Evolutionary conservation across 30 jellyfish, hydroid and myxozoan species (phyloP), one percentile per base, ranked within the genome.

Genomic region (Turritopsis rubra): DNA sequence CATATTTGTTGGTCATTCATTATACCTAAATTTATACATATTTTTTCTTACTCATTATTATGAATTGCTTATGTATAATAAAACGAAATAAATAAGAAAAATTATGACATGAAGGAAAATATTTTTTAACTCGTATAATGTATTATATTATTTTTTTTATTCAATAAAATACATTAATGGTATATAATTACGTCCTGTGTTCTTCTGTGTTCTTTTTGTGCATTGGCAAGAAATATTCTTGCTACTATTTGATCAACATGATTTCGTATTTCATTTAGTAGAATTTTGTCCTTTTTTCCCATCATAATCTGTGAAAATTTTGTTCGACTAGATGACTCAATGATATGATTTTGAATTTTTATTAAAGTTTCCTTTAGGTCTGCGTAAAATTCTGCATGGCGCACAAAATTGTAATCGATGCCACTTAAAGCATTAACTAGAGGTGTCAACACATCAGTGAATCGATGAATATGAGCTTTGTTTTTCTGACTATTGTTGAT

Each of bases 391-490:
- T 90, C 97, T 28, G 97, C 95, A 21, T 83, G 60, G 18, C 97
- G 85, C 60, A 90, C 83, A 76, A 85, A 82, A 79, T 81, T 74
- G 78, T 81, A 85, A 71, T 90, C 95, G 71, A 83, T 79, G 54
- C 97, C 97, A 31, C 78, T 85, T 65, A 90, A 88, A 22, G 97
- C 95, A 70, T 90, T 85, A 75, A 90, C 84, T 54, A 90, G 72
- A 25, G 84, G 89, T 80, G 81, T 87, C 22, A 87, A 66, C 18
- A 86, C 82, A 66, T 73, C 72, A 31, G 87, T 54, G 87, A 84
- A 89, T 83, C 81, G 80, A 53, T 79, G 89, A 1, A 85, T 88
- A 53, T 89, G 94, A 1, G 86, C 84, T 66, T 89, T 89, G 70
- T 89, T 89, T 85, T 89, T 90, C 88, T 89, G 85, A 28, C 94